Conservation (phyloP, 2,113 vertebrate species). For the Pantherophis guttatus region DNA sequence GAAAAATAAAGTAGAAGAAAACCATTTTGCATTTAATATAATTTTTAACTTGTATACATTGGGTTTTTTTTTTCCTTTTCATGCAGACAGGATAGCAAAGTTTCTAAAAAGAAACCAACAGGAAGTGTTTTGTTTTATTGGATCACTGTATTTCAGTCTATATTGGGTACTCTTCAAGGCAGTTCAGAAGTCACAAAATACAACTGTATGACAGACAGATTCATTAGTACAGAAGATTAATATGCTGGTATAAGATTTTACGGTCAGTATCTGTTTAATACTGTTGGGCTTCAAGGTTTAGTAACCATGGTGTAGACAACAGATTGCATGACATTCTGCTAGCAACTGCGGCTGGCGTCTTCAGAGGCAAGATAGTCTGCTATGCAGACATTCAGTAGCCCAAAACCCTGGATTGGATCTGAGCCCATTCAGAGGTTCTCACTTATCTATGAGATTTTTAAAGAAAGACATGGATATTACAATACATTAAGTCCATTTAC, state of each 20-base stretch:
- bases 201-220: neutral
- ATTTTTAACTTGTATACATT: neutral
- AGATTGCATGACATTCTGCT: neutral
- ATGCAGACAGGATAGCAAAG: neutral
- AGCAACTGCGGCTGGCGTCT: neutral
- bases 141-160: neutral
- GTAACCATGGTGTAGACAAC: neutral
- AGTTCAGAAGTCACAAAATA: neutral
- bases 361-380: neutral
- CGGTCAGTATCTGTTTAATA: neutral
- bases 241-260: neutral
- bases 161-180: neutral
- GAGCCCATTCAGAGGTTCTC: neutral
- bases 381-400: neutral
- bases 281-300: neutral
- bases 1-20: neutral
- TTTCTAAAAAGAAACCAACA: neutral
- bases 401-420: neutral
- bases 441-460: neutral
- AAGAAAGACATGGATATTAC: neutral
- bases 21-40: neutral
- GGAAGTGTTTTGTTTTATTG: neutral
- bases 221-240: neutral
- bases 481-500: neutral
- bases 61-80: neutral